Base-by-base conservation (phyloP, 2,113 vertebrate species). In the Cololabis saira region DNA sequence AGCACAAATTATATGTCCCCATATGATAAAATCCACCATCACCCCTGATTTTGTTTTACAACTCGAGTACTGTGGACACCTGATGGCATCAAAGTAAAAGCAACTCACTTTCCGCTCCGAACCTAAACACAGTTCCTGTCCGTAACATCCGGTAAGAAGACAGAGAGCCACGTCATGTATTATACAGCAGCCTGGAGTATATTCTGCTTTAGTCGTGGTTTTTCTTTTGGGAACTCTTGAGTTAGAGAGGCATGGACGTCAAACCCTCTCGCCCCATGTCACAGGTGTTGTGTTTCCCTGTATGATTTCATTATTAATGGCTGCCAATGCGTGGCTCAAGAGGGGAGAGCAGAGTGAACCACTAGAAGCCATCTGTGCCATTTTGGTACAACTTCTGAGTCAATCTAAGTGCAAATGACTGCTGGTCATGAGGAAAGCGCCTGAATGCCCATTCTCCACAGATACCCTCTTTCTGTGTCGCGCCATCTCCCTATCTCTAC, bases 331-430 rank as follows among this genome's bases (percentile, higher is more conserved):
- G 76, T 66, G 60, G 80, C 71, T 63, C 45, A 44, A 71, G 75
- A 76, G 78, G 58, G 71, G 54, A 45, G 53, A 75, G 54, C n/a
- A 18, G 48, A 49, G 54, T 56, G 67, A 68, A 68, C 71, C 52
- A 73, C 68, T 40, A 45, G 79, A 63, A 70, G 65, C 81, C 82
- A 78, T 71, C 70, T 77, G 74, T 81, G 80, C 80, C 81, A 78
- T 91, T 90, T 86, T 80, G 81, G 68, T 54, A 17, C 89, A 86
- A 90, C 87, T 86, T 84, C 61, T 33, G 73, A 90, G 90, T 93
- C 90, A 91, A 87, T 90, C 78, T 87, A 89, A 89, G 92, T 91
- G 89, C 86, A 91, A 92, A 92, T 92, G 88, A 92, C 83, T 89
- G 81, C 72, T 69, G 89, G 85, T 87, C 83, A 85, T 33, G 59